Conservation (phyloP, 2,888 invertebrate species). For the Willowsia nigromaculata region DNA sequence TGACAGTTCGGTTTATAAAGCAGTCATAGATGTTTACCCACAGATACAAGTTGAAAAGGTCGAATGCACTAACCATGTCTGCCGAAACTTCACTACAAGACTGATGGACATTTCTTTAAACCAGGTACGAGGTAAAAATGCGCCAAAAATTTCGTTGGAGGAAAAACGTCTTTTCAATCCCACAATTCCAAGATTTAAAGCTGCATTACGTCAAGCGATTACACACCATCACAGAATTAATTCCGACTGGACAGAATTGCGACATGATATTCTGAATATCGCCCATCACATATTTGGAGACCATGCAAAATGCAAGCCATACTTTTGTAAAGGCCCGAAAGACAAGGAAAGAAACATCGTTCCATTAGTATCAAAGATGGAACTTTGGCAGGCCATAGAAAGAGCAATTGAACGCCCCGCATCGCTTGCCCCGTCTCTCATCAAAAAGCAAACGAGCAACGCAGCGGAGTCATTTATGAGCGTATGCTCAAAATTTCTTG, state of each 20-base stretch:
- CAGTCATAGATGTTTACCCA: slow-evolving; percentile 51
- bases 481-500: neutral
- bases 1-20: slow-evolving; percentile 71
- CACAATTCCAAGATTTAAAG: neutral
- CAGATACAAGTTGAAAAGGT: slow-evolving; percentile 65
- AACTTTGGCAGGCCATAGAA: neutral
- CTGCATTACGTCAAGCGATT: neutral
- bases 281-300: slow-evolving; percentile 60
- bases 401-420: neutral
- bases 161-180: neutral
- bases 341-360: neutral
- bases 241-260: neutral
- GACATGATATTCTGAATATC: slow-evolving; percentile 49
- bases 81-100: neutral
- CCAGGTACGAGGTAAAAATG: neutral
- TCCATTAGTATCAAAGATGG: neutral
- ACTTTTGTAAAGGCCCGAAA: slow-evolving; percentile 33
- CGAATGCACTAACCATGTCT: slow-evolving; percentile 73
- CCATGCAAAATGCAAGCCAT: slow-evolving; percentile 53
- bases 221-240: neutral
- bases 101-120: neutral
- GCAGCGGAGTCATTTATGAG: slow-evolving; percentile 50
- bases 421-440: slow-evolving; percentile 10
- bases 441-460: slow-evolving; percentile 54
- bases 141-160: neutral